These are phyloP conservation scores for Drosophila kokeensis DNA, from an alignment of 2,888 invertebrate species.

Conservation along the genomic window DNA sequence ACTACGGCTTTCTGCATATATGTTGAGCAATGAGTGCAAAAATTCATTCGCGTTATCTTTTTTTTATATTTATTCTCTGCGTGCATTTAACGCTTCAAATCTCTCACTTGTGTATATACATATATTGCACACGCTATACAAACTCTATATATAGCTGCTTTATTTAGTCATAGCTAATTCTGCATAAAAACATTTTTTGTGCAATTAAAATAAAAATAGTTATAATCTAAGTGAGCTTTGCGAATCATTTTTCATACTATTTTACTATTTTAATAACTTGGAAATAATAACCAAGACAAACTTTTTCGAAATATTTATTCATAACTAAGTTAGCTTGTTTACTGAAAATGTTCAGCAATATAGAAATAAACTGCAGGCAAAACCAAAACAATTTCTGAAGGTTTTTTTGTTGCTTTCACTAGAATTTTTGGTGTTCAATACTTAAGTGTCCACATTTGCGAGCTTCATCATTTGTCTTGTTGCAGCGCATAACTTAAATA, in stretches of 20 bases:
- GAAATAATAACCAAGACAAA: background rate
- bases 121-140: background rate
- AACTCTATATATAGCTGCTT: constrained; percentile 35
- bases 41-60: constrained; percentile 30
- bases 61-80: constrained; percentile 2
- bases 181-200: background rate
- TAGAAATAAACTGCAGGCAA: background rate
- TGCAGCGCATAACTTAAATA: constrained; percentile 33
- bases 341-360: background rate
- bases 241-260: too few relatives aligned
- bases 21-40: constrained; percentile 24
- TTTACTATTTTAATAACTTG: background rate
- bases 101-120: constrained; percentile 10
- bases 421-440: background rate
- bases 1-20: constrained; percentile 41
- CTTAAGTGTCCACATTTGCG: background rate
- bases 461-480: constrained; percentile 4
- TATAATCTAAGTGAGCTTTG: background rate
- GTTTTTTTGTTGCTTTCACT: background rate
- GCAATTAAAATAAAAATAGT: background rate
- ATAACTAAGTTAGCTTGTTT: background rate
- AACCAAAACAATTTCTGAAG: background rate
- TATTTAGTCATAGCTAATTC: constrained; percentile 18
- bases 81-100: constrained; percentile 29
- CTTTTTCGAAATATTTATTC: background rate